Evolutionary conservation across 1,140 invertebrate genomes (phyloP).

Genomic region (Batillaria attramentaria): DNA sequence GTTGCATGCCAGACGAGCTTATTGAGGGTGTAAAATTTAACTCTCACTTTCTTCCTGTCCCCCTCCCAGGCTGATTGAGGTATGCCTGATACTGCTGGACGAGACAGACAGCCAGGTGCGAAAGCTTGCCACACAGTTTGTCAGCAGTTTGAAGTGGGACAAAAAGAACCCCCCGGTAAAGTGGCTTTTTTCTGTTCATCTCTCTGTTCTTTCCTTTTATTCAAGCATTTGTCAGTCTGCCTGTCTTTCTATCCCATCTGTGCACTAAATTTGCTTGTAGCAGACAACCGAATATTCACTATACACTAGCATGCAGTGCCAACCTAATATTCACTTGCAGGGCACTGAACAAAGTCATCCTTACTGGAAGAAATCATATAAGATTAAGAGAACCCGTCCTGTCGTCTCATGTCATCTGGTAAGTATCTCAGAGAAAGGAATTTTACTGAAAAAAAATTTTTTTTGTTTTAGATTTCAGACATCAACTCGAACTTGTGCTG

Average conservation of each 20-base stretch:
- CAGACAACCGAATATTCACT: neutral
- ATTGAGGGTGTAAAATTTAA: too few relatives aligned
- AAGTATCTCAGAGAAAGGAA: neutral
- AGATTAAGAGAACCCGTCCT: neutral
- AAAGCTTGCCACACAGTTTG: constrained; percentile 40
- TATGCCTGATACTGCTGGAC: constrained; percentile 46
- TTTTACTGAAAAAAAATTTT: neutral
- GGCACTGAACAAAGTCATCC: neutral
- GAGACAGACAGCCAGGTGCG: constrained; percentile 56
- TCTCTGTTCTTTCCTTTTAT: neutral
- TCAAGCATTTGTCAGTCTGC: neutral
- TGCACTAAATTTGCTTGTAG: neutral
- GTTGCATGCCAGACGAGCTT: too few relatives aligned
- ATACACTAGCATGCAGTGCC: neutral
- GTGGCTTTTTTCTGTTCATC: neutral
- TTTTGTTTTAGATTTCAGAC: constrained; percentile 1
- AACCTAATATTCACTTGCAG: neutral
- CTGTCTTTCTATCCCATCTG: neutral
- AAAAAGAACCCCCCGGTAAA: constrained; percentile 9
- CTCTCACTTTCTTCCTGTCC: neutral
- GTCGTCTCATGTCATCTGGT: neutral
- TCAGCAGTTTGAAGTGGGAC: constrained; percentile 40
- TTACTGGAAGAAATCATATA: neutral
- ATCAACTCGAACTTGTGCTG: constrained; percentile 22
- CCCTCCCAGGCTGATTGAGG: constrained; percentile 39